These are phyloP conservation scores for Microtus ochrogaster DNA, from an alignment of 2,113 vertebrate species.

Conservation along the genomic window DNA sequence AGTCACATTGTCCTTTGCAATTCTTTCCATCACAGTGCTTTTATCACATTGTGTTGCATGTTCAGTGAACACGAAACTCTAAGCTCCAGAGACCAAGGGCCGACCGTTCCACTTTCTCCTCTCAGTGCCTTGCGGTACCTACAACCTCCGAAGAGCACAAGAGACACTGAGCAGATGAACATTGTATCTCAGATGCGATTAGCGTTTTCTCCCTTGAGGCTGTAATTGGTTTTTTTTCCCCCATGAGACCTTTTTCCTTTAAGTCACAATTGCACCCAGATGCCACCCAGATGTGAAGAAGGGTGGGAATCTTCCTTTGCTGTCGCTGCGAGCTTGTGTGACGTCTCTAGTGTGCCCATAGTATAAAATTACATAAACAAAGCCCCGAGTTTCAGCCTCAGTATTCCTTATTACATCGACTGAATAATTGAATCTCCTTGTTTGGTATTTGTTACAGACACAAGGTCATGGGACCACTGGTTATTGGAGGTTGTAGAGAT, in stretches of 20 bases:
- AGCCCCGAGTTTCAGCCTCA: conserved; percentile 52
- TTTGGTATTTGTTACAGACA: conserved; percentile 79
- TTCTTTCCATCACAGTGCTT: conserved; percentile 16
- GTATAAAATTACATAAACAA: conserved; percentile 62
- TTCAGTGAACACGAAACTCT: conserved; percentile 17
- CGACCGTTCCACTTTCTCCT: conserved; percentile 41
- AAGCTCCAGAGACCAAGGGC: conserved; percentile 33
- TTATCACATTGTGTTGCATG: conserved; percentile 8
- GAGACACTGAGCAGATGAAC: conserved; percentile 29
- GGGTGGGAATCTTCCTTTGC: not conserved
- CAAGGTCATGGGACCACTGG: conserved; percentile 71
- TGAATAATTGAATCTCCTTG: conserved; percentile 74
- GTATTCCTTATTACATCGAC: conserved; percentile 73
- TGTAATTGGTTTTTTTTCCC: conserved; percentile 38
- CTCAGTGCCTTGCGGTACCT: not conserved
- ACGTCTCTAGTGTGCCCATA: not conserved
- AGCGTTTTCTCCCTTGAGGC: not conserved
- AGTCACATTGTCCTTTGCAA: not conserved
- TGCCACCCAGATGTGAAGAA: conserved; percentile 24
- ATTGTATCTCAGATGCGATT: conserved; percentile 8
- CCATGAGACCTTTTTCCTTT: not conserved
- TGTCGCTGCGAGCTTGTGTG: not conserved
- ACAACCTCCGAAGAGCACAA: conserved; percentile 34
- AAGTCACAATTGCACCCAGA: conserved; percentile 26
- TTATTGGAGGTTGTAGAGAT: conserved; percentile 74